Conservation (phyloP, 2,797 vertebrate species). For the Falco cherrug region DNA sequence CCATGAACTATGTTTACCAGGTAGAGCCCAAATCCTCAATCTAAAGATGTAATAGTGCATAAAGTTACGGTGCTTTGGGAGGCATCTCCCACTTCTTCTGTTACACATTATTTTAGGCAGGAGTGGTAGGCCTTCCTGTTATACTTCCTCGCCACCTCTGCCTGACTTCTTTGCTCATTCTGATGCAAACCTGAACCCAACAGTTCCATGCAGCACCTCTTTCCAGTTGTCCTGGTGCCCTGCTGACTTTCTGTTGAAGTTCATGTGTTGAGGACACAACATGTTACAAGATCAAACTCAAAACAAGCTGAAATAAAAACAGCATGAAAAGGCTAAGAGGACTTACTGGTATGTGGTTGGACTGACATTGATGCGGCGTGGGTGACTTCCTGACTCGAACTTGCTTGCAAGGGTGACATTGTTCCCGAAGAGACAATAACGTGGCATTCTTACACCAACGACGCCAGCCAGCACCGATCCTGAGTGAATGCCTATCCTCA, state of each 20-base stretch:
- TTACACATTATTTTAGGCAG: background rate
- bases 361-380: constrained; percentile 94
- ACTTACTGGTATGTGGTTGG: constrained; percentile 97
- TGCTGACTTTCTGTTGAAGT: background rate
- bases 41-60: background rate
- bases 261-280: background rate
- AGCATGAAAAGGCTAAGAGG: background rate
- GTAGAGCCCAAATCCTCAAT: background rate
- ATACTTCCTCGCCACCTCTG: background rate
- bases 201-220: background rate
- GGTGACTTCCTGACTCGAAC: constrained; percentile 97
- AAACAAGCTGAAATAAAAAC: background rate
- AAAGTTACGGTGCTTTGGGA: background rate
- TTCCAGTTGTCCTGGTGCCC: background rate
- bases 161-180: background rate
- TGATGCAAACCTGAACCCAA: background rate
- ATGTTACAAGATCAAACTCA: background rate
- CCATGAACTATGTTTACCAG: fast-evolving
- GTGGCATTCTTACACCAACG: constrained; percentile 96
- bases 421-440: constrained; percentile 97
- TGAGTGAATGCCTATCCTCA: constrained; percentile 97
- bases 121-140: background rate
- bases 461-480: constrained; percentile 96
- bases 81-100: background rate
- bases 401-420: constrained; percentile 98